Evolutionary conservation across 2,888 invertebrate species (phyloP).

Genomic region (Lithophane ornitopus): DNA sequence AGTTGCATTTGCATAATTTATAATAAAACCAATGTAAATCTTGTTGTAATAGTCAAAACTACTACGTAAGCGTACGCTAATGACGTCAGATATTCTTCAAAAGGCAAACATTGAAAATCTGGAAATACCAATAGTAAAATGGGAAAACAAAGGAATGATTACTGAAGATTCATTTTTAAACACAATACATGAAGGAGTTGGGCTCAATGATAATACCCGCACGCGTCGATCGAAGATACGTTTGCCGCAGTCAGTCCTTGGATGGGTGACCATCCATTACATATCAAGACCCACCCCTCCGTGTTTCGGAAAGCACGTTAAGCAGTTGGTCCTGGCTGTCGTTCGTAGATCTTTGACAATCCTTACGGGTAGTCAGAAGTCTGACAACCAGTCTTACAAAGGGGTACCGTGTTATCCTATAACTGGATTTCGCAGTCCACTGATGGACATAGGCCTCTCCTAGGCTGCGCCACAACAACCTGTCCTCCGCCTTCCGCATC

Average conservation of each 20-base stretch:
- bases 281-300: no score
- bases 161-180: not conserved
- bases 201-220: not conserved
- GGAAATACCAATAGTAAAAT: not conserved
- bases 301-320: not conserved
- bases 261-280: not conserved
- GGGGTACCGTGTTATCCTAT: not conserved
- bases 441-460: no score
- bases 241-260: not conserved
- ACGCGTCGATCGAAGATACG: not conserved
- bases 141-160: not conserved
- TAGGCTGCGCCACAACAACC: no score
- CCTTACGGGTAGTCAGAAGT: no score
- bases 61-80: not conserved
- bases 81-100: not conserved
- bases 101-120: not conserved
- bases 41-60: not conserved
- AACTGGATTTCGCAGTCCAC: not conserved
- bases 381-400: not conserved
- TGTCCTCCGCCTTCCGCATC: no score
- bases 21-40: not conserved
- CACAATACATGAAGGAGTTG: not conserved
- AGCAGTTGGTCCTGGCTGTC: not conserved
- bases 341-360: not conserved
- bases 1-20: conserved; percentile 20